A percentile compares a stretch with the other conserved stretches of the same genome.
These are phyloP conservation scores for Eristalis pertinax DNA, from an alignment of 2,888 invertebrate species.

Conservation along the genomic window DNA sequence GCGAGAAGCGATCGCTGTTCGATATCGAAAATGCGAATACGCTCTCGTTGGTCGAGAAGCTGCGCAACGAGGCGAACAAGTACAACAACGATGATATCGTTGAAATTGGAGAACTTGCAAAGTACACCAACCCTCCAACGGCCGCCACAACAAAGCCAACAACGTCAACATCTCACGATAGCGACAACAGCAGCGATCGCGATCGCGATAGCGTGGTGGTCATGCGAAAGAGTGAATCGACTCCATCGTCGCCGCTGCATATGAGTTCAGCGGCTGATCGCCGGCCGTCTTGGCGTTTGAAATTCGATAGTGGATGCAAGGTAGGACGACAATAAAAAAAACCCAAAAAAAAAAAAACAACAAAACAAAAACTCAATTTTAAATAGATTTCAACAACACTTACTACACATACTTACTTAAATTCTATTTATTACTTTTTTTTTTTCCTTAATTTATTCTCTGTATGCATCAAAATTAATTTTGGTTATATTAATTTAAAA, in stretches of 20 bases:
- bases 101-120: slow-evolving; percentile 56
- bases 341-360: slow-evolving; percentile 60
- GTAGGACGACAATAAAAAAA: slow-evolving; percentile 82
- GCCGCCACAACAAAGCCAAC: slow-evolving; percentile 52
- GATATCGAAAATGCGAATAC: slow-evolving; percentile 78
- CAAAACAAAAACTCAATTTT: slow-evolving; percentile 54
- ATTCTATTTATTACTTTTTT: slow-evolving; percentile 54
- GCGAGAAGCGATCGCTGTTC: slow-evolving; percentile 80
- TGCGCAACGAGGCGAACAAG: slow-evolving; percentile 78
- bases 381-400: slow-evolving; percentile 66
- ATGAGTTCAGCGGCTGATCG: slow-evolving; percentile 83
- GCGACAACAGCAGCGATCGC: slow-evolving; percentile 67
- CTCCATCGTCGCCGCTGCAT: slow-evolving; percentile 74
- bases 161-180: slow-evolving; percentile 72
- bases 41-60: slow-evolving; percentile 76
- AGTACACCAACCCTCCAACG: slow-evolving; percentile 30
- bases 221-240: slow-evolving; percentile 70
- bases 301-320: slow-evolving; percentile 95
- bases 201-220: slow-evolving; percentile 73
- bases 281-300: slow-evolving; percentile 95
- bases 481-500: slow-evolving; percentile 45
- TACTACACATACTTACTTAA: slow-evolving; percentile 55
- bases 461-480: slow-evolving; percentile 64
- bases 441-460: slow-evolving; percentile 52
- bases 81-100: slow-evolving; percentile 74